Conservation (phyloP, 2,113 vertebrate genomes). For the Diadophis punctatus region DNA sequence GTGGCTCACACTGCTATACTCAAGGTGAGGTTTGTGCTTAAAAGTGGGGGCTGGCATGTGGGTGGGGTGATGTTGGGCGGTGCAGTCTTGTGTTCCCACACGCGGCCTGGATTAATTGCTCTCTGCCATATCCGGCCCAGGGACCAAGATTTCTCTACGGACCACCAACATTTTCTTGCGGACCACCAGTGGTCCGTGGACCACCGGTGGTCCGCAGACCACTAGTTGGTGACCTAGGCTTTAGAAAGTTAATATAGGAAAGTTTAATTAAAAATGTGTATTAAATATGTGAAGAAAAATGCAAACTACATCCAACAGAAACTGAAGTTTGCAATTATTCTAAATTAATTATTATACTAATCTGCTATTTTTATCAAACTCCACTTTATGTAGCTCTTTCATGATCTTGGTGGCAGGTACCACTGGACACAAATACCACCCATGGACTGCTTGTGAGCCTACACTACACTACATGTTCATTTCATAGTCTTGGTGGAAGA, state of each 20-base stretch:
- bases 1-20: no score
- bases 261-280: neutral
- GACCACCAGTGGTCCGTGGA: no score
- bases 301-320: neutral
- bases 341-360: neutral
- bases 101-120: no score
- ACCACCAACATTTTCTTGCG: no score
- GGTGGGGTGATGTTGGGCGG: no score
- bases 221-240: no score
- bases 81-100: no score
- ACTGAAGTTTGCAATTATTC: neutral
- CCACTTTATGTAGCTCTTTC: neutral
- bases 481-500: neutral
- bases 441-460: neutral
- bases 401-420: neutral
- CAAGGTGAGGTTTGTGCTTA: no score
- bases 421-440: neutral
- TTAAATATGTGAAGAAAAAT: neutral
- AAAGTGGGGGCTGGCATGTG: no score
- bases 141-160: no score
- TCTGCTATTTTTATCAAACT: neutral
- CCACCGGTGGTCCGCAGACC: no score
- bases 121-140: no score
- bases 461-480: neutral
- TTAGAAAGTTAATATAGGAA: neutral